Evolutionary conservation across 1,140 invertebrate species (phyloP), one percentile per base, ranked within the genome.

Genomic region (Semibalanus balanoides): DNA sequence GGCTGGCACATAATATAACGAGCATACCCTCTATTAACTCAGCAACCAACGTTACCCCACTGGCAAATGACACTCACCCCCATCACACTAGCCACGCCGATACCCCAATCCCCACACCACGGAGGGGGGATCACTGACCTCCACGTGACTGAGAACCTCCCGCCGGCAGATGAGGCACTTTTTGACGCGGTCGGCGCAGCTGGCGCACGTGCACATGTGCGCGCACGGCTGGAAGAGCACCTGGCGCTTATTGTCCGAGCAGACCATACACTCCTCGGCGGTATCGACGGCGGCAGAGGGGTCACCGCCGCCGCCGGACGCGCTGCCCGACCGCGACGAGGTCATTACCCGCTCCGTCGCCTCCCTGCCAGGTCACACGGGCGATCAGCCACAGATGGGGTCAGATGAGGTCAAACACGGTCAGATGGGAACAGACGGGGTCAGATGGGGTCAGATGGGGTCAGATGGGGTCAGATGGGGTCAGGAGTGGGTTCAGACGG

Each of bases 181-280:
- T 84, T 98, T 98, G 76, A 98, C 94, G 76, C 95, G 87, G 0
- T 93, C 91, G 7, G 94, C 92, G 84, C 96, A 98, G 27, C 89
- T 89, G 73, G 92, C 91, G 84, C 96, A 98, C 80, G 95, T 96
- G 77, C 92, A 90, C 43, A 98, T 92, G 84, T 98, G 96, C 30
- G 93, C 93, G 81, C 95, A 97, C 0, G 95, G 95, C 78, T 88
- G 87, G 84, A 93, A 95, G 1, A 95, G 85, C 17, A 91, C 93
- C 83, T 98, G 95, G 9, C 95, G 85, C 82, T 96, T 96, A 76
- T 90, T 88, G 84, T 98, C 95, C 0, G 95, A 97, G 83, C 96
- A 98, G 7, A 98, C 93, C 81, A 98, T 89, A 83, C 96, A 98
- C 83, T 98, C 96, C 81, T 97, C 95, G 78, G 94, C 85, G 0